Conservation (phyloP, 2,888 invertebrate species). For the Drosophila kanekoi region DNA sequence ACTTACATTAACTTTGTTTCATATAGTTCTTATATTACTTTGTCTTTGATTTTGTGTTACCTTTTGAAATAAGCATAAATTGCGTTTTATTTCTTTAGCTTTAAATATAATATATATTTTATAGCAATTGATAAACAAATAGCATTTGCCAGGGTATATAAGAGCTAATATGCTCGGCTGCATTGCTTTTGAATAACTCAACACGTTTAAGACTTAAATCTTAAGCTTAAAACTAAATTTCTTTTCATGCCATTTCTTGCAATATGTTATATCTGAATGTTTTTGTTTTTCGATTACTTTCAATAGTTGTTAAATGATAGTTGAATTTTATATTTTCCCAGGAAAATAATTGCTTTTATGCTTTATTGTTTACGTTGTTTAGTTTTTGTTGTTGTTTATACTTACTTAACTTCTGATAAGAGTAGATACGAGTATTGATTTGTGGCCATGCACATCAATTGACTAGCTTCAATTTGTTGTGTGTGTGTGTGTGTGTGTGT, state of each 20-base stretch:
- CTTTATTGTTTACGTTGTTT: constrained; percentile 63
- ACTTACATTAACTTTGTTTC: constrained; percentile 38
- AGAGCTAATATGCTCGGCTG: constrained; percentile 31
- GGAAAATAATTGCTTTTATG: constrained; percentile 81
- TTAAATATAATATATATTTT: constrained; percentile 31
- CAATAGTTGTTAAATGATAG: constrained; percentile 35
- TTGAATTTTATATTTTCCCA: constrained; percentile 64
- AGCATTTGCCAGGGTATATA: constrained; percentile 38
- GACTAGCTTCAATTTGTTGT: constrained; percentile 63
- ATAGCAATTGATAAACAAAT: constrained; percentile 66
- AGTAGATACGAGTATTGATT: constrained; percentile 46
- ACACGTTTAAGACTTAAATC: constrained; percentile 53
- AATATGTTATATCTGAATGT: constrained; percentile 37
- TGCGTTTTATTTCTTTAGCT: constrained; percentile 46
- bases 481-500: constrained; percentile 33
- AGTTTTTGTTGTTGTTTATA: constrained; percentile 37
- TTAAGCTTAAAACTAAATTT: constrained; percentile 50
- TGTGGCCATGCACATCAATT: constrained; percentile 70
- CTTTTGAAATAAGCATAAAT: constrained; percentile 64
- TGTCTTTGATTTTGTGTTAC: constrained; percentile 52
- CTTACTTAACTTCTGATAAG: constrained; percentile 53
- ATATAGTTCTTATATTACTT: constrained; percentile 19
- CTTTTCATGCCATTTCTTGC: constrained; percentile 30
- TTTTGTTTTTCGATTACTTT: constrained; percentile 26
- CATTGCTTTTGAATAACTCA: constrained; percentile 65